Evolutionary conservation across 37 sponge, comb jelly and placozoan species (phyloP).

Genomic region (Hexactinellida sp.): DNA sequence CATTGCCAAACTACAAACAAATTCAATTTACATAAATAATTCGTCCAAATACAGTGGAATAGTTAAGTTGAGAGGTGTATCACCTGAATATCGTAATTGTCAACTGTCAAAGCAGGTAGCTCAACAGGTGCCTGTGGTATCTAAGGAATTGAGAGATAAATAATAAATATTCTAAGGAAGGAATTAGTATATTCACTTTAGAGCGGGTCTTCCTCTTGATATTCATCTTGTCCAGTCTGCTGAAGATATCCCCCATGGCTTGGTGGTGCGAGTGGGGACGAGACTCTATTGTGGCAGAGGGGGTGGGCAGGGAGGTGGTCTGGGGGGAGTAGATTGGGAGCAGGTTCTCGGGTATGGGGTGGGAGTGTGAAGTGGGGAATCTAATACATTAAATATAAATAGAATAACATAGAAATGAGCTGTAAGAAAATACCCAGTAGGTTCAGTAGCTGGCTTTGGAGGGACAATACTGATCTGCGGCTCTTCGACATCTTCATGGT

Average conservation of each 20-base stretch:
- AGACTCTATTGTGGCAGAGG: not conserved
- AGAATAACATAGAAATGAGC: not conserved
- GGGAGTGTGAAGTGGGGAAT: not conserved
- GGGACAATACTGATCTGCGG: not conserved
- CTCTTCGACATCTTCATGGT: not conserved
- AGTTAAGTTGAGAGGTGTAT: not conserved
- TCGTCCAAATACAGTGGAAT: not conserved
- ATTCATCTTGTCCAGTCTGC: not conserved
- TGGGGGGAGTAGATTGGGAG: not conserved
- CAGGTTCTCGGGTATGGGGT: not conserved
- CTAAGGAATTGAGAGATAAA: not conserved
- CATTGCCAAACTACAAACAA: not conserved
- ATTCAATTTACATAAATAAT: not conserved
- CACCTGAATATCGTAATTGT: not conserved
- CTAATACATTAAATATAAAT: not conserved
- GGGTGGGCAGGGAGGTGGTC: not conserved
- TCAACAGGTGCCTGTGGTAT: not conserved
- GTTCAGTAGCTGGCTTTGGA: not conserved
- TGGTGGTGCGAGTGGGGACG: not conserved
- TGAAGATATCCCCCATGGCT: not conserved
- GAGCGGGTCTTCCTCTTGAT: not conserved
- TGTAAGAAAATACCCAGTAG: not conserved
- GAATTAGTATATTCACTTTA: not conserved
- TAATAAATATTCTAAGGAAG: not conserved
- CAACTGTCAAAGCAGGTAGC: not conserved